Evolutionary conservation across 2,113 vertebrate species (phyloP).

Genomic region (Lampris megalopsis): DNA sequence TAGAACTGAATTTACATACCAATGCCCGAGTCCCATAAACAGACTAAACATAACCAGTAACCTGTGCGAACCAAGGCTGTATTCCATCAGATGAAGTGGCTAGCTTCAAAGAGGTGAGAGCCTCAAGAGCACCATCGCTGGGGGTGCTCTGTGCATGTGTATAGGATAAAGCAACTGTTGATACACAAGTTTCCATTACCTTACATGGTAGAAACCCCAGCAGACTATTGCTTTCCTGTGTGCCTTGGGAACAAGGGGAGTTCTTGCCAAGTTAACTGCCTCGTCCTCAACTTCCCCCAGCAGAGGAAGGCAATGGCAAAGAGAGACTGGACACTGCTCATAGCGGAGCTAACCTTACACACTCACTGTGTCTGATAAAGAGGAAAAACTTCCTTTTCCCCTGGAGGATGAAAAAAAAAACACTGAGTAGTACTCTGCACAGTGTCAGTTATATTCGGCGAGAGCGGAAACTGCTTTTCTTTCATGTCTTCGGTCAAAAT

Average conservation of each 20-base stretch:
- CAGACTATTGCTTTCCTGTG: background rate
- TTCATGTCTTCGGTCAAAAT: conserved; percentile 1
- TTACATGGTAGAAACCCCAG: background rate
- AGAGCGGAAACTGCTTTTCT: conserved; percentile 8
- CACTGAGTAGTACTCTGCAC: background rate
- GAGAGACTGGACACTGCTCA: background rate
- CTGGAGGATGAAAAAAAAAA: background rate
- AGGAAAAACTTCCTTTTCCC: background rate
- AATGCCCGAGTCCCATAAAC: conserved; percentile 65
- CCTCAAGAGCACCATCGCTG: conserved; percentile 6
- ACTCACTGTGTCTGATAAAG: background rate
- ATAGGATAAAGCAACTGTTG: conserved; percentile 6
- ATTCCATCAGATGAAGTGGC: background rate
- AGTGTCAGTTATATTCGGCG: background rate
- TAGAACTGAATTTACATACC: conserved; percentile 78
- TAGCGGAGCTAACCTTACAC: conserved; percentile 13
- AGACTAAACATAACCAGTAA: conserved; percentile 47
- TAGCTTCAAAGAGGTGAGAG: background rate
- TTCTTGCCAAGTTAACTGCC: conserved; percentile 5
- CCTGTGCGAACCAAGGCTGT: background rate
- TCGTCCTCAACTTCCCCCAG: background rate
- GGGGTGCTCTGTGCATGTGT: conserved; percentile 2
- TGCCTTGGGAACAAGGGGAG: conserved; percentile 1
- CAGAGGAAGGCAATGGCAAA: conserved; percentile 15
- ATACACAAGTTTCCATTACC: background rate